Evolutionary conservation across 2,113 vertebrate species (phyloP).

Genomic region (Sinocyclocheilus anophthalmus): DNA sequence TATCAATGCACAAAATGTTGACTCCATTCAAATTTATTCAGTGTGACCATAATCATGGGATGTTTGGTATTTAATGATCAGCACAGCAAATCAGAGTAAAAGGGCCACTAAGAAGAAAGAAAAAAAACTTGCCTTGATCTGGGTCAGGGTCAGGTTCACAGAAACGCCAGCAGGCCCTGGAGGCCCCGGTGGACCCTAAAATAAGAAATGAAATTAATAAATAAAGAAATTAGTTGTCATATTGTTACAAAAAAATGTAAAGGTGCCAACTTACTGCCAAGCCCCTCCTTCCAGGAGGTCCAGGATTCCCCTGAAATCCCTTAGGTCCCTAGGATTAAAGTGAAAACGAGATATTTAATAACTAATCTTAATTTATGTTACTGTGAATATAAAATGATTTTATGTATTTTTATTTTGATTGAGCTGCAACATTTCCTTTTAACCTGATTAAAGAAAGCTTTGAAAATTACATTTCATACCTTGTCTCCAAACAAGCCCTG

Average conservation of each 20-base stretch:
- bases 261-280: conserved; percentile 72
- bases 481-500: conserved; percentile 83
- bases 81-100: not conserved
- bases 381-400: not conserved
- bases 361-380: too few species aligned
- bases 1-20: not conserved
- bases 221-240: not conserved
- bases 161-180: conserved; percentile 75
- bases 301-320: conserved; percentile 80
- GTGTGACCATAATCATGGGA: not conserved
- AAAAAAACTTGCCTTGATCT: conserved; percentile 75
- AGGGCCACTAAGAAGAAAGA: not conserved
- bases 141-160: conserved; percentile 71
- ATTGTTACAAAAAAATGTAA: not conserved
- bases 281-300: conserved; percentile 74
- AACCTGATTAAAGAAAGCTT: not conserved
- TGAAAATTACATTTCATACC: conserved; percentile 68
- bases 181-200: conserved; percentile 79
- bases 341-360: not conserved
- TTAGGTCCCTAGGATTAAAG: conserved; percentile 78
- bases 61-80: not conserved
- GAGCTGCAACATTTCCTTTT: not conserved
- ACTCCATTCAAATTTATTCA: not conserved
- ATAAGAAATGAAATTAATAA: conserved; percentile 1
- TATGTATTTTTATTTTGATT: not conserved